Conservation (phyloP, 2,888 invertebrate genomes). For the Adela reaumurella region DNA sequence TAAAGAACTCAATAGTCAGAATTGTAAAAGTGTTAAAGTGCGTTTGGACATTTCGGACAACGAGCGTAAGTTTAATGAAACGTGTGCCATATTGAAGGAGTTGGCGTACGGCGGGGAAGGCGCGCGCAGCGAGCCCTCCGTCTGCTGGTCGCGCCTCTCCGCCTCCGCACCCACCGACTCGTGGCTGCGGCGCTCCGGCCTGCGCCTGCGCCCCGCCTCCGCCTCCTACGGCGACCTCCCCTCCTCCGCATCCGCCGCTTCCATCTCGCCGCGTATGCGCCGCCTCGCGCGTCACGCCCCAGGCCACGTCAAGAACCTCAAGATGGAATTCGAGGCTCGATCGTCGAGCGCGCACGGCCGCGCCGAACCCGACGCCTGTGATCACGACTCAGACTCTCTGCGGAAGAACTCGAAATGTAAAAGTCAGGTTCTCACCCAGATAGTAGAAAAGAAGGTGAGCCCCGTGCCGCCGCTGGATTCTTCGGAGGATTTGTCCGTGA, state of each 20-base stretch:
- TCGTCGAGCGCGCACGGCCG: constrained; percentile 28
- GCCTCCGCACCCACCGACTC: constrained; percentile 62
- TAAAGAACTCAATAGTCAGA: constrained; percentile 13
- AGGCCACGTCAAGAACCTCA: constrained; percentile 81
- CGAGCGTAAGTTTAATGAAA: constrained; percentile 45
- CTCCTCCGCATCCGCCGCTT: constrained; percentile 4
- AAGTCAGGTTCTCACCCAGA: constrained; percentile 15
- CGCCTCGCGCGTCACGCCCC: constrained; percentile 35
- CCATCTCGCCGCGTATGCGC: constrained; percentile 12
- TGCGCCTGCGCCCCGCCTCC: constrained; percentile 36
- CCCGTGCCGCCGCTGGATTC: constrained; percentile 17
- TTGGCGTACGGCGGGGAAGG: constrained; percentile 44
- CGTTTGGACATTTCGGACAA: constrained; percentile 26
- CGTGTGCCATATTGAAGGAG: constrained; percentile 61
- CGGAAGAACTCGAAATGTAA: constrained; percentile 18
- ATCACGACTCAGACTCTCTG: constrained; percentile 19
- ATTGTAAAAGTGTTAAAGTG: constrained; percentile 9
- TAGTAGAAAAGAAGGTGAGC: constrained; percentile 18
- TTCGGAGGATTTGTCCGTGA: constrained; percentile 66
- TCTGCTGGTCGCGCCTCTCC: constrained; percentile 52
- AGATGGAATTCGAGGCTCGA: constrained; percentile 86
- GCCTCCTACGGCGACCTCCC: constrained; percentile 37
- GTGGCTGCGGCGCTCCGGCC: constrained; percentile 37
- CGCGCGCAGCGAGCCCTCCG: constrained; percentile 32
- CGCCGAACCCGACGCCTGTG: not conserved